Evolutionary conservation across 2,113 vertebrate genomes (phyloP), one percentile per base, ranked within the genome.

Genomic region (Catharus minimus): DNA sequence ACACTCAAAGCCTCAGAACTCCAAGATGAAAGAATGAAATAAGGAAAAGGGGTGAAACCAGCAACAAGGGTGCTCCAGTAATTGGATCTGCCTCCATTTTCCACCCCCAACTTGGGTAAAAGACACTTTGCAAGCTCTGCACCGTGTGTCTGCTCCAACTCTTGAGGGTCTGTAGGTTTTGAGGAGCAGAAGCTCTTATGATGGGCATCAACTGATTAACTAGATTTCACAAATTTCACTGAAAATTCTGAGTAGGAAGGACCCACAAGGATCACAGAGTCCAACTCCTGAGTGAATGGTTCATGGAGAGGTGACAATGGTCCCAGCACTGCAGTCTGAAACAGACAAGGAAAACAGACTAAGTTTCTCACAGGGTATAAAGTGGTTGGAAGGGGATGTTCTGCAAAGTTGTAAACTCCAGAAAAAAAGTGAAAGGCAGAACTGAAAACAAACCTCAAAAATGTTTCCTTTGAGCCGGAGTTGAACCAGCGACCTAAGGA

Each of bases 401-500:
- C 33, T 36, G 32, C 50, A 38, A 82, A 84, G 26, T 2, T 86
- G 52, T 62, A 61, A 91, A 76, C 36, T 72, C 28, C 3, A 9
- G 30, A 0, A 73, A 61, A 88, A 26, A 60, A 20, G 15, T 17
- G 57, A 38, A 86, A 90, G 36, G n/a, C 33, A 64, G 82, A 86
- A 88, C 24, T 2, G 5, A 58, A 68, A 62, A 19, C 19, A 46
- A 56, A 74, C 19, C 6, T 17, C 33, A 41, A 88, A 93, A 89
- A 33, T 7, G 7, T 69, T 69, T 95, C 88, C 86, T 92, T 87
- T 72, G 47, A 95, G 90, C 86, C 15, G 3, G 84, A 95, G 36
- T 79, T 87, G 84, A 94, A 93, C 90, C 89, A 94, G 89, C 39
- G 12, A 94, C 95, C 95, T 95, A 95, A 92, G 77, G 61, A 82